Conservation (phyloP, 2,113 vertebrate species). For the Gobius niger region DNA sequence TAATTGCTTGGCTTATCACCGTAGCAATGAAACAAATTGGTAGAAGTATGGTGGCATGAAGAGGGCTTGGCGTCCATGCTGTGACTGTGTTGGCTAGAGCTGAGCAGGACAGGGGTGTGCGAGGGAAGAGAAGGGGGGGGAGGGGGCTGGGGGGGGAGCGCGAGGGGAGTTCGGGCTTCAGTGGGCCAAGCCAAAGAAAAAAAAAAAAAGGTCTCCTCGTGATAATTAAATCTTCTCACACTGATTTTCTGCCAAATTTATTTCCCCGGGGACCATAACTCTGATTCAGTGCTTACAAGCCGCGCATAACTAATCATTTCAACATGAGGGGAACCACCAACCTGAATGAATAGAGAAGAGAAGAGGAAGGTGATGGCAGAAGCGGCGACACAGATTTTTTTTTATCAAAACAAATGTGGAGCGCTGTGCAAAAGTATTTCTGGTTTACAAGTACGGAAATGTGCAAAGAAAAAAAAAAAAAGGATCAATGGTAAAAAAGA, state of each 20-base stretch:
- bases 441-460: background rate
- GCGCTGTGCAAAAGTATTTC: background rate
- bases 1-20: slow-evolving; percentile 98
- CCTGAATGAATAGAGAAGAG: slow-evolving; percentile 66
- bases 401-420: slow-evolving; percentile 51
- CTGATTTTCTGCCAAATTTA: slow-evolving; percentile 99
- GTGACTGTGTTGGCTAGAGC: slow-evolving; percentile 59
- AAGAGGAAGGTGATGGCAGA: slow-evolving; percentile 56
- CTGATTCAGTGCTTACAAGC: slow-evolving; percentile 84
- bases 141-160: slow-evolving; percentile 17
- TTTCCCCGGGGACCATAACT: slow-evolving; percentile 91
- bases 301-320: slow-evolving; percentile 90
- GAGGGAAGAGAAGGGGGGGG: slow-evolving; percentile 21
- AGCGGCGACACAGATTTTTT: slow-evolving; percentile 56
- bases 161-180: slow-evolving; percentile 65
- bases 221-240: slow-evolving; percentile 99
- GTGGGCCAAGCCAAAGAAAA: slow-evolving; percentile 68
- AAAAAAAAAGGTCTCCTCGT: slow-evolving; percentile 83
- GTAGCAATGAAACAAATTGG: slow-evolving; percentile 84
- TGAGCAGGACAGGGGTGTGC: slow-evolving; percentile 26
- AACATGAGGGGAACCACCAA: slow-evolving; percentile 71
- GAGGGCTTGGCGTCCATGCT: slow-evolving; percentile 50
- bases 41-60: slow-evolving; percentile 79
- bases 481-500: background rate
- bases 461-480: background rate